phyloP scores from a whole-genome alignment of 2,888 invertebrate species.

The Stenoptilia bipunctidactyla region DNA sequence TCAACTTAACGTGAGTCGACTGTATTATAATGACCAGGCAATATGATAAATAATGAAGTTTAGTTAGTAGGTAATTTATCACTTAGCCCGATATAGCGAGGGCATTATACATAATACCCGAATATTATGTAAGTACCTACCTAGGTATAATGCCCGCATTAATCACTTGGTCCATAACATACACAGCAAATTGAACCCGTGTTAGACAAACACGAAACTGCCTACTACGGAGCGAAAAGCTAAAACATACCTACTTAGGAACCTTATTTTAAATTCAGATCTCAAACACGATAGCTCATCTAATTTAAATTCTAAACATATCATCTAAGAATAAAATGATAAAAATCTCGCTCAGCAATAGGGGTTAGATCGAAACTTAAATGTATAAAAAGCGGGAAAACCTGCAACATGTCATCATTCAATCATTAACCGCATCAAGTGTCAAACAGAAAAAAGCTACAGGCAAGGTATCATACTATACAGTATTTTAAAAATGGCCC shows the following conservation, averaged over 20 bases:
- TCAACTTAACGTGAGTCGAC: too few relatives aligned
- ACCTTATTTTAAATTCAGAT: background rate
- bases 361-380: slow-evolving; percentile 1
- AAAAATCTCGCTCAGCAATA: background rate
- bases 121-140: too few relatives aligned
- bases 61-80: too few relatives aligned
- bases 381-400: background rate
- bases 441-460: background rate
- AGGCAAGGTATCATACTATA: background rate
- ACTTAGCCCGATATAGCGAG: too few relatives aligned
- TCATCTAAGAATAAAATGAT: background rate
- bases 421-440: background rate
- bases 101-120: too few relatives aligned
- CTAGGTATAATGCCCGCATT: too few relatives aligned
- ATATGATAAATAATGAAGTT: too few relatives aligned
- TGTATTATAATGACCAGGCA: too few relatives aligned
- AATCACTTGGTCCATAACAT: too few relatives aligned
- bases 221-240: too few relatives aligned
- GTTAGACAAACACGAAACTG: too few relatives aligned
- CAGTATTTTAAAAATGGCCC: background rate
- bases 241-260: slow-evolving; percentile 1
- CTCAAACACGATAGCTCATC: background rate
- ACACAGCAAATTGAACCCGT: too few relatives aligned
- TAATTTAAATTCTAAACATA: background rate
- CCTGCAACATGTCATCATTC: background rate